These are phyloP conservation scores for Drosophila pandora DNA, from an alignment of 1,140 invertebrate species.

Conservation along the genomic window DNA sequence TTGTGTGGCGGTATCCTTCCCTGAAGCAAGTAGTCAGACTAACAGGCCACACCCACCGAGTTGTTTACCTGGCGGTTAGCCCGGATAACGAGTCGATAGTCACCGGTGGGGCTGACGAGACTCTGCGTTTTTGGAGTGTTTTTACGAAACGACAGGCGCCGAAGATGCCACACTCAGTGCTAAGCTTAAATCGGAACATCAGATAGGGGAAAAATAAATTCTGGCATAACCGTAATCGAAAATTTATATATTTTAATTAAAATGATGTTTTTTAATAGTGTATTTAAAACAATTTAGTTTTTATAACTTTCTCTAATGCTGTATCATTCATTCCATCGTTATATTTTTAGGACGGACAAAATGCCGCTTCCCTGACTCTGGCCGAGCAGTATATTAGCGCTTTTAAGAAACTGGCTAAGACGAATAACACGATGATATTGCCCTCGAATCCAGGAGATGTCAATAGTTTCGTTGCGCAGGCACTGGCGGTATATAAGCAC, in stretches of 20 bases:
- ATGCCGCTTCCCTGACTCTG: conserved; percentile 95
- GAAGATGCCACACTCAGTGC: conserved; percentile 95
- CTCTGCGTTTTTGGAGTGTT: conserved; percentile 99
- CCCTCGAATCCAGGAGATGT: conserved; percentile 96
- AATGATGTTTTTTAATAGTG: not conserved
- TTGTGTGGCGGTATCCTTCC: conserved; percentile 99
- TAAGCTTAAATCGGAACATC: conserved; percentile 92
- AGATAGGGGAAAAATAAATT: conserved; percentile 44
- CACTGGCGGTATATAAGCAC: conserved; percentile 84
- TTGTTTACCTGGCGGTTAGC: conserved; percentile 98
- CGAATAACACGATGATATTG: conserved; percentile 97
- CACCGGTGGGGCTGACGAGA: conserved; percentile 99
- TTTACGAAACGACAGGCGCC: conserved; percentile 97
- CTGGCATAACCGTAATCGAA: not conserved
- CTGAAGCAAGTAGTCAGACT: conserved; percentile 96
- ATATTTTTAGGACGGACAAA: conserved; percentile 87
- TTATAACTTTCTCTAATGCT: not conserved
- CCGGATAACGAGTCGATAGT: conserved; percentile 99
- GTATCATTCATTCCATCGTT: not conserved
- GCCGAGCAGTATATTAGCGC: conserved; percentile 98
- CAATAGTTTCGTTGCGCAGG: conserved; percentile 92
- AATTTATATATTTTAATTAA: conserved; percentile 10
- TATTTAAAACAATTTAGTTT: not conserved
- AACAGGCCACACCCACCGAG: conserved; percentile 98
- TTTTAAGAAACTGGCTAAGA: conserved; percentile 96